Conservation (phyloP, 2,797 vertebrate genomes). For the Chaunax sp. region DNA sequence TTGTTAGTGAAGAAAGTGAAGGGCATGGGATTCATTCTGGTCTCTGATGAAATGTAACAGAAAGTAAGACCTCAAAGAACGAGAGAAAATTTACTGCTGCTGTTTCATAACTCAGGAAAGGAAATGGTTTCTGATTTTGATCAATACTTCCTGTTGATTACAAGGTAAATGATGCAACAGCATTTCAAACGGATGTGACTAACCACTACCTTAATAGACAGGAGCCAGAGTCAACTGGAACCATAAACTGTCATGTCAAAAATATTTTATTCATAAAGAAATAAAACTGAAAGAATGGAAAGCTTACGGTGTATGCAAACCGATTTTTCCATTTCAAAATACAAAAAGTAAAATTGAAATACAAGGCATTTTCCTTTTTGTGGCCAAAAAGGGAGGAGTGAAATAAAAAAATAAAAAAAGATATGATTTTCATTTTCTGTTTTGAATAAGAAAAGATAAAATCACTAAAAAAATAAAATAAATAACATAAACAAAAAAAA, state of each 20-base stretch:
- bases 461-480: too few species aligned
- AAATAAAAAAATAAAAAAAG: too few species aligned
- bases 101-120: slow-evolving; percentile 6
- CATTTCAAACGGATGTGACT: background rate
- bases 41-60: background rate
- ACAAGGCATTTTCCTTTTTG: too few species aligned
- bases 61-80: background rate
- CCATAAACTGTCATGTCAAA: background rate
- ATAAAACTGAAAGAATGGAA: background rate
- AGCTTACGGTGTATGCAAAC: too few species aligned
- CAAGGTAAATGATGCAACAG: background rate
- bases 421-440: too few species aligned
- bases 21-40: background rate
- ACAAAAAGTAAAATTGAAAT: too few species aligned
- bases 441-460: too few species aligned
- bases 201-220: background rate
- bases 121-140: slow-evolving; percentile 24
- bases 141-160: background rate
- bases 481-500: too few species aligned
- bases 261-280: background rate
- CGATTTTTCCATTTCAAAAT: too few species aligned
- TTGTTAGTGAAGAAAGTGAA: background rate
- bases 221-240: background rate
- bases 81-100: background rate
- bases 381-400: too few species aligned